Conservation (phyloP, 1,140 invertebrate genomes). For the Maconellicoccus hirsutus region DNA sequence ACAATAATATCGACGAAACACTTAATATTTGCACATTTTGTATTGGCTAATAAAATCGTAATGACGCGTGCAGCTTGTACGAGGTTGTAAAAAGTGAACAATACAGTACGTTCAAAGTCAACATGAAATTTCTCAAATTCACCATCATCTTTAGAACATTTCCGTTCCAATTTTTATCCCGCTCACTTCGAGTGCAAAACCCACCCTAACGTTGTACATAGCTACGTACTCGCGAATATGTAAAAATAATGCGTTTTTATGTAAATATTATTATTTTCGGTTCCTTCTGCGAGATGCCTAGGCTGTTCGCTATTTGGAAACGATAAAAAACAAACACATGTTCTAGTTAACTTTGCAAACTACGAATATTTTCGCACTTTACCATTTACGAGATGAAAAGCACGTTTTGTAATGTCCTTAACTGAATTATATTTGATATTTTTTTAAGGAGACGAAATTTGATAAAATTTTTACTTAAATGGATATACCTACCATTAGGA, state of each 20-base stretch:
- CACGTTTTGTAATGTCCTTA: too few relatives aligned
- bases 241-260: conserved; percentile 6
- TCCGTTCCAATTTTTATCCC: not conserved
- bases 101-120: not conserved
- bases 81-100: too few relatives aligned
- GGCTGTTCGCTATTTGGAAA: not conserved
- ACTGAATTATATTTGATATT: too few relatives aligned
- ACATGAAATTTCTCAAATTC: not conserved
- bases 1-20: not conserved
- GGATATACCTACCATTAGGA: too few relatives aligned
- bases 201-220: too few relatives aligned
- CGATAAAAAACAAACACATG: not conserved
- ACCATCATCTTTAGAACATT: not conserved
- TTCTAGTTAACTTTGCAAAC: not conserved
- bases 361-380: too few relatives aligned
- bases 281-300: not conserved
- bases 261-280: not conserved
- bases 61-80: not conserved
- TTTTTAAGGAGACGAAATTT: too few relatives aligned
- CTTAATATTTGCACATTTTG: not conserved
- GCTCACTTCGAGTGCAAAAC: not conserved
- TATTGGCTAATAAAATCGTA: not conserved
- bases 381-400: too few relatives aligned
- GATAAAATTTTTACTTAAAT: too few relatives aligned
- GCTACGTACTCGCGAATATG: not conserved